Base-by-base conservation (phyloP, 2,113 vertebrate species). In the Shinisaurus crocodilurus region DNA sequence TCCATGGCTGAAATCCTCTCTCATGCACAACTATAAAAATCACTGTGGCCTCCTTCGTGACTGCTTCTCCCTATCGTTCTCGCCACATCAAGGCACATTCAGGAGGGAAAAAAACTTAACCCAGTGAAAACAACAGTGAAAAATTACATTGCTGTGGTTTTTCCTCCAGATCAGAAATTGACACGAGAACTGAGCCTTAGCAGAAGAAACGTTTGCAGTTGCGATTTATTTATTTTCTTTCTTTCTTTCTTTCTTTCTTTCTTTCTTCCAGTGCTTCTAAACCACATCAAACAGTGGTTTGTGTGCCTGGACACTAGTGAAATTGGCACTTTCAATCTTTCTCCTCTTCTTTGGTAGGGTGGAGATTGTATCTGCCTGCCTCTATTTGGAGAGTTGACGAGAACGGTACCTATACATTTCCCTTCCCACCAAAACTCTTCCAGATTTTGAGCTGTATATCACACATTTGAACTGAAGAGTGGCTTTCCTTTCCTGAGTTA, bases 361-460 rank as follows among this genome's bases (percentile, higher is more conserved):
- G 37, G 37, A 60, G 81, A 40, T 85, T 90, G 87, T 50, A 16
- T n/a, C 87, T 76, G 72, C 60, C 57, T 76, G 15, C 18, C 90
- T 90, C 67, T 34, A 25, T 57, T 94, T 89, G 83, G 50, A 8
- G n/a, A 34, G 10, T 32, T 72, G 72, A 43, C 80, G 70, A 65
- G 48, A 70, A 3, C 74, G 70, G 91, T 88, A 43, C 70, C 12
- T 32, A 91, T 88, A 88, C 1, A 92, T 85, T 63, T 9, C 91
- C 79, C 54, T 91, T 29, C 81, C 69, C 69, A 74, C 89, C 90
- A 90, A 87, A 82, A 57, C 8, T 29, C 8, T 40, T 69, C 82
- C n/a, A 60, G 85, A n/a, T 43, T 86, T 63, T 48, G 65, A 93
- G 74, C 32, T 1, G 27, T 81, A 45, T 37, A 32, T 89, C 92